A percentile compares a stretch with the other conserved stretches of the same genome.
phyloP scores from a whole-genome alignment of 1,140 invertebrate species.

The Pseudomyrmex dendroicus region DNA sequence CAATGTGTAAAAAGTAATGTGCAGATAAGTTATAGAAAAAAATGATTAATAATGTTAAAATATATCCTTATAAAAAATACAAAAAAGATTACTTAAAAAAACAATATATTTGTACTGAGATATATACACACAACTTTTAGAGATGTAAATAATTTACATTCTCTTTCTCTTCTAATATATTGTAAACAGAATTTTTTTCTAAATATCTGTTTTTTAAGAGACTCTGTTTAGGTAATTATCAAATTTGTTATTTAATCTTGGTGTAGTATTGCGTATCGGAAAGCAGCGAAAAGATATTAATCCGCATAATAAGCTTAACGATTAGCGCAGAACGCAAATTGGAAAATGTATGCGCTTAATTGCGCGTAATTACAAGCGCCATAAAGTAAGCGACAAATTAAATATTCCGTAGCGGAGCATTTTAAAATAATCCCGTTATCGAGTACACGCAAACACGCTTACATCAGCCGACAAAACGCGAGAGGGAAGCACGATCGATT shows the following conservation, averaged over 20 bases:
- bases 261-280: neutral
- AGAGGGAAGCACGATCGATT: conserved; percentile 22
- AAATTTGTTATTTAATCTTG: conserved; percentile 4
- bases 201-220: neutral
- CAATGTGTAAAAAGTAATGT: neutral
- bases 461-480: neutral
- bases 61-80: neutral
- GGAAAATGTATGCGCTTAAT: conserved; percentile 20
- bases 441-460: neutral
- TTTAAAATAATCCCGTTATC: conserved; percentile 44
- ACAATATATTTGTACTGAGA: neutral
- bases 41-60: neutral
- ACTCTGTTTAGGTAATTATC: neutral
- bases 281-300: conserved; percentile 12
- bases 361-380: neutral
- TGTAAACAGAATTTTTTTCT: neutral
- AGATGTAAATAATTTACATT: too few species aligned
- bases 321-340: neutral
- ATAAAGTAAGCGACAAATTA: conserved; percentile 29
- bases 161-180: neutral
- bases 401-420: neutral
- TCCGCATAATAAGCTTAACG: neutral
- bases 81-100: neutral
- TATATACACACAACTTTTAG: too few species aligned
- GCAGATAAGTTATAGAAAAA: neutral